Evolutionary conservation across 1,140 invertebrate species (phyloP), one percentile per base, ranked within the genome.

Genomic region (Neomicropteryx cornuta): DNA sequence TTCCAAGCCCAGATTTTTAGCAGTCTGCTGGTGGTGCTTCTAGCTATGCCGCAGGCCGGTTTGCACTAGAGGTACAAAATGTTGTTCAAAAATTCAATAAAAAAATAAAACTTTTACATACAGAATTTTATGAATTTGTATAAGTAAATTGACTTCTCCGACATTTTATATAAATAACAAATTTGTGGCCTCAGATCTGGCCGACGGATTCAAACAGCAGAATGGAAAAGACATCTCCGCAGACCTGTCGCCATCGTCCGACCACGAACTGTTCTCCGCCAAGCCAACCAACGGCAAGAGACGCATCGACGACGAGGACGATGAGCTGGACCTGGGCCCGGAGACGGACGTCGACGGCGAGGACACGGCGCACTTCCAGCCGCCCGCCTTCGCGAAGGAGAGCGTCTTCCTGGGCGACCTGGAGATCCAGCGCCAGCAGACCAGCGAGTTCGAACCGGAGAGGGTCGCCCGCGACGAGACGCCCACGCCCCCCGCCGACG

Each of bases 271-370:
- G 19, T 51, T 56, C 37, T 47, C 55, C 19, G 56, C 51, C 27
- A 44, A 48, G 21, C 55, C 56, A 24, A 58, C 55, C 31, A 64
- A 66, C 39, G 58, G 57, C 5, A 58, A 64, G 29, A 52, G 54
- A 33, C n/a, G n/a, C n/a, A n/a, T n/a, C 10, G 68, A 71, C 16
- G 71, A 75, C 16, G 69, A 72, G 27, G 69, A 68, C 3, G 68
- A 71, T 18, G 70, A 73, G 29, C 62, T 71, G 0, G 75, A 78
- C 49, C 57, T 75, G 16, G 76, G 75, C 0, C 71, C 72, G 1
- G 75, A 74, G 51, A 75, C 71, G 1, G 70, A 76, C 47, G 76
- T 78, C 1, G 76, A 76, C 47, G 58, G 61, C 3, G 53, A 66
- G n/a, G 72, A 73, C 46, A 70, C 73, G 28, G 55, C 53, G 6